These are phyloP conservation scores for Baryphthengus martii DNA, from an alignment of 2,113 vertebrate genomes.

Conservation along the genomic window DNA sequence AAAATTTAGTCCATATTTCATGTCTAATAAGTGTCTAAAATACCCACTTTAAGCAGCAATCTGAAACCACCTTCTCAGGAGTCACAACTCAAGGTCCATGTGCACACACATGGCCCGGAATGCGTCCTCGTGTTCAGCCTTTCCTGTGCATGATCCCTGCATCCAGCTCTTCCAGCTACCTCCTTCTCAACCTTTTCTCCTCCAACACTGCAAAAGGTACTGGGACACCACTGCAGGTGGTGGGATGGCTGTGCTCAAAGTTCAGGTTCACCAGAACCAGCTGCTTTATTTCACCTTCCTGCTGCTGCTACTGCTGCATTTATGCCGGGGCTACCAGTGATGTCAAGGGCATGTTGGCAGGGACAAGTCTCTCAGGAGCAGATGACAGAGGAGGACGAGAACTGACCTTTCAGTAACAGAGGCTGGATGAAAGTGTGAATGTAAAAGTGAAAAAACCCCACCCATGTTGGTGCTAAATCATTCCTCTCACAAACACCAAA, in stretches of 20 bases:
- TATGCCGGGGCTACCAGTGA: background rate
- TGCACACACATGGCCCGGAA: background rate
- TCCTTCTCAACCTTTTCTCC: background rate
- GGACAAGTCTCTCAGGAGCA: background rate
- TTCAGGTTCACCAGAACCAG: background rate
- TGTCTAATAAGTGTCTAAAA: background rate
- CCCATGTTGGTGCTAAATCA: background rate
- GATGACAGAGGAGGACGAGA: background rate
- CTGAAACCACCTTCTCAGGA: background rate
- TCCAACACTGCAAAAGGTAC: background rate
- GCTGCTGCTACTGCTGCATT: background rate
- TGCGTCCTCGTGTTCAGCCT: background rate
- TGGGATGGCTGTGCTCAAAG: background rate
- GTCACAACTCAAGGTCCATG: background rate
- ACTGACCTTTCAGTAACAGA: background rate
- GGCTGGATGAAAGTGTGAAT: background rate
- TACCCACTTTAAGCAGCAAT: background rate
- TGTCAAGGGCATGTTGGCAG: background rate
- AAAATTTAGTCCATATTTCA: background rate
- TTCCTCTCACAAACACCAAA: background rate
- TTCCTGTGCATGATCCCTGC: background rate
- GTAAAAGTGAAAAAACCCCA: background rate
- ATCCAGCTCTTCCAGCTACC: background rate
- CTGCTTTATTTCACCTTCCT: background rate
- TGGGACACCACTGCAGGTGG: rapidly evolving